Conservation (phyloP, 2,797 vertebrate species). For the Crocodylus rhombifer region DNA sequence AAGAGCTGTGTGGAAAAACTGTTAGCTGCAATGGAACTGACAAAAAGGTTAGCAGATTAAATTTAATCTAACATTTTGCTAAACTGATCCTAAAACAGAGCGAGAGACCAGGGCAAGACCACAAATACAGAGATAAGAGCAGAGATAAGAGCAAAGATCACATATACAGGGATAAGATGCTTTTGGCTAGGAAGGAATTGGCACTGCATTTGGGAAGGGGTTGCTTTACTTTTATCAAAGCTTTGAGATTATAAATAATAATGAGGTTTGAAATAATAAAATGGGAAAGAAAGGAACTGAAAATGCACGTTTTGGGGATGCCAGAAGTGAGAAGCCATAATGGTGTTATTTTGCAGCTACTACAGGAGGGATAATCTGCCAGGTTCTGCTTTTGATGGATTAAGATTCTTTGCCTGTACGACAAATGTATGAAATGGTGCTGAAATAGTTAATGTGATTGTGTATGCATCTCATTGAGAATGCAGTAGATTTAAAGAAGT, state of each 20-base stretch:
- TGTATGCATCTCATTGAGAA: not conserved
- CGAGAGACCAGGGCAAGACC: not conserved
- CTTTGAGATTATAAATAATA: not conserved
- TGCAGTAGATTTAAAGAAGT: not conserved
- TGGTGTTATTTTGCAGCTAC: not conserved
- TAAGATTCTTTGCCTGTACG: not conserved
- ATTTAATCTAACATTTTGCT: not conserved
- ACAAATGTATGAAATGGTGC: not conserved
- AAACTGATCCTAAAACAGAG: not conserved
- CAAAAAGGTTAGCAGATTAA: not conserved
- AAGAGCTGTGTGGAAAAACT: constrained; percentile 42
- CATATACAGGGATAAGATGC: not conserved
- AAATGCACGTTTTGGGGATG: rapidly evolving
- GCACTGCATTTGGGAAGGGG: not conserved
- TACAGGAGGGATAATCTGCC: not conserved
- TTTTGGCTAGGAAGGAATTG: not conserved
- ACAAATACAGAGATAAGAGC: not conserved
- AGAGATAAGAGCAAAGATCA: not conserved
- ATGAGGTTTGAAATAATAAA: constrained; percentile 59
- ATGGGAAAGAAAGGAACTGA: not conserved
- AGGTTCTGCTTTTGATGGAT: not conserved
- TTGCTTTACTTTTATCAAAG: constrained; percentile 31
- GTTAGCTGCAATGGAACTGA: constrained; percentile 7
- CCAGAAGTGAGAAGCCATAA: not conserved
- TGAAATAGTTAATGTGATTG: not conserved